Evolutionary conservation across 2,797 vertebrate species (phyloP), one percentile per base, ranked within the genome.

Genomic region (Chloroceryle inda): DNA sequence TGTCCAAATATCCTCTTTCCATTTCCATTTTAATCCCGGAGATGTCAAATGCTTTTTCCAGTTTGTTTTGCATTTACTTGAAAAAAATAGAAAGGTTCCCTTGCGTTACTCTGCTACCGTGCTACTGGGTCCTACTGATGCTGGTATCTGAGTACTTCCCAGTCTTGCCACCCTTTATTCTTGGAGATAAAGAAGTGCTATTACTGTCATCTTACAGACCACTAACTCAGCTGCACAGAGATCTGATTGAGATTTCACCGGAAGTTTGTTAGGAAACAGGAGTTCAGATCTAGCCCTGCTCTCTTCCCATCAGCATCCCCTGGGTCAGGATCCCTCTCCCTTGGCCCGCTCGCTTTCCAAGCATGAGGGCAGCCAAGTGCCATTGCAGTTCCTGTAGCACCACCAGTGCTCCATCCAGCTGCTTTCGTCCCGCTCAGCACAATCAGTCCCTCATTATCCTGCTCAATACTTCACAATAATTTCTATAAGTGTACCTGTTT

Each of bases 11-110:
- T 44, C 63, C 59, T 81, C 68, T 88, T 90, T 94, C 79, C 47
- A 69, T 94, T 96, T 91, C 77, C 79, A 9, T 92, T 94, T 94
- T 94, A 95, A 92, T 85, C 77, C 77, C 47, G 71, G 88, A 71
- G 26, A 74, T 68, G 89, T 86, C 20, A 13, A 88, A 88, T 74
- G 21, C 33, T 95, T 94, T 96, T 94, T 52, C 53, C 82, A 88
- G 58, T 68, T 95, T 91, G 66, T 89, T 94, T 83, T 88, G 78
- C 91, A 85, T 82, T 73, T 77, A n/a, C 52, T 62, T 68, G 53
- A 44, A 77, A 59, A 40, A 38, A 61, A 68, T 3, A 80, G 47
- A 44, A 79, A 50, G 0, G 11, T 58, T 92, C 88, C 76, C 73
- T 67, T 31, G 26, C 50, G 66, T 73, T 76, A 26, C 0, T 4